These are phyloP conservation scores for Hylyphantes graminicola DNA, from an alignment of 1,140 invertebrate genomes.

Conservation along the genomic window DNA sequence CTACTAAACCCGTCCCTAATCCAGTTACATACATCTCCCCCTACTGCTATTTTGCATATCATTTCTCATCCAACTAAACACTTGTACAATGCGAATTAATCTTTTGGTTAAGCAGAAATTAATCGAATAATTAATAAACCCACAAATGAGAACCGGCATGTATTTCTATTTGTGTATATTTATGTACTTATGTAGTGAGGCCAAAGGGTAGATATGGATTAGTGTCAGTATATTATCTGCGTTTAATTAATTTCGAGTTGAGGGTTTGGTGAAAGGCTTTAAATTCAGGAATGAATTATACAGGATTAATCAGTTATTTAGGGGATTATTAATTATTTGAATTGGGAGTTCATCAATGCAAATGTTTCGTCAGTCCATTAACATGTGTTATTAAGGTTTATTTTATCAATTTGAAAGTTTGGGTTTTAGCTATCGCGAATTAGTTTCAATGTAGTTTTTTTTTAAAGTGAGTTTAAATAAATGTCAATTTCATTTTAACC, in stretches of 20 bases:
- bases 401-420: no score
- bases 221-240: slow-evolving; percentile 1
- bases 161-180: slow-evolving; percentile 24
- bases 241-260: not conserved
- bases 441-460: no score
- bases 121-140: slow-evolving; percentile 43
- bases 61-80: slow-evolving; percentile 18
- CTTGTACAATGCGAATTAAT: no score
- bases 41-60: slow-evolving; percentile 37
- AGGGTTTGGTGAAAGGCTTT: slow-evolving; percentile 18
- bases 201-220: slow-evolving; percentile 23
- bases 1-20: slow-evolving; percentile 32
- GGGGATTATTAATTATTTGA: no score
- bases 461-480: no score
- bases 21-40: slow-evolving; percentile 3
- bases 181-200: not conserved
- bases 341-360: no score
- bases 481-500: no score
- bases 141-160: slow-evolving; percentile 22
- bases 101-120: slow-evolving; percentile 37
- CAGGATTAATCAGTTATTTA: no score
- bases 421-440: no score
- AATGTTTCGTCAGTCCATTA: no score
- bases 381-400: no score
- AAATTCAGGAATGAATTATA: slow-evolving; percentile 6